Evolutionary conservation across 2,113 vertebrate genomes (phyloP), one percentile per base, ranked within the genome.

Genomic region (Cyanistes caeruleus): DNA sequence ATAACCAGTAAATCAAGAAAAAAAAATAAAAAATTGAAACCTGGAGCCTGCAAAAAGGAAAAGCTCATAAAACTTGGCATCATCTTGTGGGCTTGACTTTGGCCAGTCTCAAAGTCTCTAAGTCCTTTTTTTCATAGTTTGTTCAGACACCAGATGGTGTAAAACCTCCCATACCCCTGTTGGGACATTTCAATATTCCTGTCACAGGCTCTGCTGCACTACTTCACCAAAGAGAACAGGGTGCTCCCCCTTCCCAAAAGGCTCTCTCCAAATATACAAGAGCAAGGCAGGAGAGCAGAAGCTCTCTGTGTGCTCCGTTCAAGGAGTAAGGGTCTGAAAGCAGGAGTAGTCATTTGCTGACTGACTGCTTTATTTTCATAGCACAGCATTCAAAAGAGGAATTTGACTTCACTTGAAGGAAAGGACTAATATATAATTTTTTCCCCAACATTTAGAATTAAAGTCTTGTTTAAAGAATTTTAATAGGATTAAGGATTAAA

Each of bases 91-190:
- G 49, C 24, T 62, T 60, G 9, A 33, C 55, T 86, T 87, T 75
- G 33, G 2, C 8, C 23, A 30, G 9, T 1, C 0, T 60, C 37
- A 68, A 14, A 30, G 3, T 3, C 6, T 39, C 39, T 39, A 39
- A 2, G 4, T 74, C 39, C 23, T 84, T 55, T 68, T n/a, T 44
- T n/a, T 25, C 9, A 7, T 0, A 2, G 8, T 64, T 64, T 64
- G 13, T 82, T 87, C 70, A 62, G 77, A 53, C 17, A 55, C 4
- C 31, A 46, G 27, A 25, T 67, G 24, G 16, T 69, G 7, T 37
- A 73, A 81, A 62, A 37, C 5, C 46, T 70, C 17, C 7, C 7
- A 11, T 12, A 28, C 9, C 5, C 78, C 65, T 75, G 10, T 12
- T 58, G 43, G 52, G 48, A 87, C 24, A 41, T 79, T 59, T 92